Evolutionary conservation across 2,113 vertebrate genomes (phyloP).

Genomic region (Sigmodon hispidus): DNA sequence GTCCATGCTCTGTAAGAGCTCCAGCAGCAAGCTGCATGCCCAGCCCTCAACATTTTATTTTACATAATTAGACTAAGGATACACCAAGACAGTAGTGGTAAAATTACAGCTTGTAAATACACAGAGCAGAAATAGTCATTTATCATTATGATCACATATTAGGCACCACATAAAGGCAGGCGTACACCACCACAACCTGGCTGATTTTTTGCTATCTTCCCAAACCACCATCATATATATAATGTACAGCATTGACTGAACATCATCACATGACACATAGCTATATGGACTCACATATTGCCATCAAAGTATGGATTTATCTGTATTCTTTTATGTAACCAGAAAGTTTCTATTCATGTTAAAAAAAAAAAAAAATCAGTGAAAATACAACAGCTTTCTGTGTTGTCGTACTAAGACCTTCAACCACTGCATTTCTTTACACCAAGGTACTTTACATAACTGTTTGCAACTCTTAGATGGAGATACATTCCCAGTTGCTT

Average conservation of each 20-base stretch:
- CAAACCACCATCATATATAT: not conserved
- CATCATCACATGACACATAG: not conserved
- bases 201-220: not conserved
- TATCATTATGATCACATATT: not conserved
- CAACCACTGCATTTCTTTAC: not conserved
- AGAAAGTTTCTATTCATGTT: constrained; percentile 7
- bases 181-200: no score
- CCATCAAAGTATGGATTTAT: not conserved
- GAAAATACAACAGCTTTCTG: not conserved
- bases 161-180: no score
- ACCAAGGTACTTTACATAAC: not conserved
- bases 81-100: not conserved
- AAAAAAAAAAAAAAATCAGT: not conserved
- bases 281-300: not conserved
- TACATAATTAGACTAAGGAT: not conserved
- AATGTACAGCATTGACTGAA: not conserved
- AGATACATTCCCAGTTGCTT: not conserved
- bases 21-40: no score
- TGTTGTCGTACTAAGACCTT: not conserved
- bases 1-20: no score
- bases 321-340: not conserved
- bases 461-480: not conserved
- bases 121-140: not conserved
- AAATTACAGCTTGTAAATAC: not conserved
- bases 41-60: no score